Base-by-base conservation (phyloP, 2,888 invertebrate species). In the Hypomecis atomaria region DNA sequence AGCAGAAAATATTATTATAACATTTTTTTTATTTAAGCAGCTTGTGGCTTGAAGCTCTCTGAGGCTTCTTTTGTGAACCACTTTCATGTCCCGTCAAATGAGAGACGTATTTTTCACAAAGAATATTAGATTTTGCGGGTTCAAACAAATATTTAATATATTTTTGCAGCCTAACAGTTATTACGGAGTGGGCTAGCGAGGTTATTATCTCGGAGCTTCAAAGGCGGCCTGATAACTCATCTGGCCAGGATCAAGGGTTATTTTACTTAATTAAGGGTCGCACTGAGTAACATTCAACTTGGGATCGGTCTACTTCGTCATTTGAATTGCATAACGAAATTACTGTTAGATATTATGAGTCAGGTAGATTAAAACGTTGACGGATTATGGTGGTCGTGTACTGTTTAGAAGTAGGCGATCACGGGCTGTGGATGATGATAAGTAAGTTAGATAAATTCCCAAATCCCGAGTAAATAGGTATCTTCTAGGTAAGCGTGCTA, bases 21-120 rank as follows among this genome's bases (percentile, higher is more conserved):
- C 23, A 54, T 45, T 48, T 53, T 36, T n/a, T 45, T 34, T 47
- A 23, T 61, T 47, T 42, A 42, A 56, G 49, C 34, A 49, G 55
- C 37, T 60, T 55, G 36, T 40, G 48, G 36, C 43, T 50, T 43
- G 36, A 48, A 48, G 48, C n/a, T 53, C 49, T 55, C 53, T 44
- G 49, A 43, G 55, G 55, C 38, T 56, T 55, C 55, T 55, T 56
- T 50, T 50, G 56, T 43, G 45, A 38, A 43, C 44, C 33, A 38
- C 56, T 44, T 50, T 56, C 61, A 50, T 44, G 55, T 62, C 50
- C 37, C 56, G 61, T 50, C 49, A 45, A 44, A 62, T 56, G 38
- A 56, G 56, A 50, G 49, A 62, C 50, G 45, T 49, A 52, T 62
- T 62, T 62, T 57, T 57, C 44, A 57, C 56, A 62, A 57, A 57